These are phyloP conservation scores for Eptatretus atami DNA, from an alignment of 2,797 vertebrate species.

Conservation along the genomic window DNA sequence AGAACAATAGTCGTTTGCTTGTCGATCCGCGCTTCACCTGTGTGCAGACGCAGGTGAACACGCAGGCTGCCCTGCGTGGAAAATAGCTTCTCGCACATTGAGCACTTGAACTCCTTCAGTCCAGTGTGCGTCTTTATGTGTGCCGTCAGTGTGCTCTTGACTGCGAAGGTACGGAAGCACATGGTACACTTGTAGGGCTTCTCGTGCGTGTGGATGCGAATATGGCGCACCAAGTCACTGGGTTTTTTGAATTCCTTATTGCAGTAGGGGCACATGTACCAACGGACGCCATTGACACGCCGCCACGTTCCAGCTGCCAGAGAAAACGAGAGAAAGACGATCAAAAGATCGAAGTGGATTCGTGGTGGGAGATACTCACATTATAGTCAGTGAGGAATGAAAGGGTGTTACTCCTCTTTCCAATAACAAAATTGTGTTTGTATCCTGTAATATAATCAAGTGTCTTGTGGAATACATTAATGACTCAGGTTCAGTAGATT, in stretches of 20 bases:
- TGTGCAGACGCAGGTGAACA: conserved; percentile 86
- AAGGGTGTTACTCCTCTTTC: too few relatives aligned
- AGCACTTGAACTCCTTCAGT: conserved; percentile 85
- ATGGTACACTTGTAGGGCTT: conserved; percentile 96
- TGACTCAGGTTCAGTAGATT: too few relatives aligned
- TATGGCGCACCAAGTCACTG: conserved; percentile 79
- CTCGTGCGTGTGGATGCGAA: conserved; percentile 93
- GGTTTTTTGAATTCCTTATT: conserved; percentile 93
- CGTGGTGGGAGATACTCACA: too few relatives aligned
- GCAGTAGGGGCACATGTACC: conserved; percentile 89
- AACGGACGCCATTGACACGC: conserved; percentile 67
- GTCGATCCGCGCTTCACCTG: conserved; percentile 21
- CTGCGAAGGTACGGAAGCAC: conserved; percentile 84
- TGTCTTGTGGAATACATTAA: too few relatives aligned
- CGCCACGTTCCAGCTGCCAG: conserved; percentile 40
- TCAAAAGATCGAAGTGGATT: too few relatives aligned
- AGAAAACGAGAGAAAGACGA: not conserved
- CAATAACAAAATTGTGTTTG: too few relatives aligned
- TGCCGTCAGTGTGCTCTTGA: conserved; percentile 90
- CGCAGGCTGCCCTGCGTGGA: conserved; percentile 97
- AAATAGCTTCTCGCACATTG: conserved; percentile 77
- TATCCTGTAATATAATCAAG: too few relatives aligned
- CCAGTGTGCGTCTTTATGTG: conserved; percentile 93
- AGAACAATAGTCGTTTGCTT: too few relatives aligned
- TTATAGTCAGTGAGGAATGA: too few relatives aligned